phyloP scores from a whole-genome alignment of 2,888 invertebrate species.

The Lepidocyrtoides sp. region DNA sequence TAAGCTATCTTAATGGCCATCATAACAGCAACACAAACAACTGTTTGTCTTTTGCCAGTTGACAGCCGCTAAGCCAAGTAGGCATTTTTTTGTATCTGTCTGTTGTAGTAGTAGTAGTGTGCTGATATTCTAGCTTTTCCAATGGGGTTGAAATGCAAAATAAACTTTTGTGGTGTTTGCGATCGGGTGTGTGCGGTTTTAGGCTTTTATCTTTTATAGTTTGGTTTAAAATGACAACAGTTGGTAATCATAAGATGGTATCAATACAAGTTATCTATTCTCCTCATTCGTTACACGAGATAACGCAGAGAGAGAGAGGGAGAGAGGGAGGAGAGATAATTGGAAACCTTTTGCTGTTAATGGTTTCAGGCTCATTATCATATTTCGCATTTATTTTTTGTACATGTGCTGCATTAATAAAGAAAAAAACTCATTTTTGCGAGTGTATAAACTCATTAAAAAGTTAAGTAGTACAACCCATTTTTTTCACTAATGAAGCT shows the following conservation, averaged over 20 bases:
- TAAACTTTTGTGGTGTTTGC: not conserved
- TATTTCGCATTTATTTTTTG: not conserved
- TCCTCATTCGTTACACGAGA: not conserved
- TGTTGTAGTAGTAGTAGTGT: not conserved
- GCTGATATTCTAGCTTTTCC: not conserved
- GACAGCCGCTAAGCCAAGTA: conserved; percentile 57
- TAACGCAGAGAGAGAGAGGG: not conserved
- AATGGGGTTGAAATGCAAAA: not conserved
- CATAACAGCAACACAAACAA: conserved; percentile 51
- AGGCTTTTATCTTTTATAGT: conserved; percentile 1
- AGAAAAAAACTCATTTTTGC: not conserved
- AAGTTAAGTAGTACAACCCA: too few species aligned
- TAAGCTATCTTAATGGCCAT: conserved; percentile 56
- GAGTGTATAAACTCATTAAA: too few species aligned
- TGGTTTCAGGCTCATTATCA: not conserved
- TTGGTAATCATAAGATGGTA: conserved; percentile 18
- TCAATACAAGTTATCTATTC: conserved; percentile 10
- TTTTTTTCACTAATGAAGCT: too few species aligned
- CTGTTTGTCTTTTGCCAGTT: conserved; percentile 47
- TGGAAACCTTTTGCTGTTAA: not conserved
- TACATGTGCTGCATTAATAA: not conserved
- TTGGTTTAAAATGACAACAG: conserved; percentile 19
- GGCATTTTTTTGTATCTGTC: not conserved
- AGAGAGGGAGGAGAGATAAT: not conserved
- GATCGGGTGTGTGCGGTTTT: not conserved